Base-by-base conservation (phyloP, 2,888 invertebrate species). In the Bombyx huttoni region DNA sequence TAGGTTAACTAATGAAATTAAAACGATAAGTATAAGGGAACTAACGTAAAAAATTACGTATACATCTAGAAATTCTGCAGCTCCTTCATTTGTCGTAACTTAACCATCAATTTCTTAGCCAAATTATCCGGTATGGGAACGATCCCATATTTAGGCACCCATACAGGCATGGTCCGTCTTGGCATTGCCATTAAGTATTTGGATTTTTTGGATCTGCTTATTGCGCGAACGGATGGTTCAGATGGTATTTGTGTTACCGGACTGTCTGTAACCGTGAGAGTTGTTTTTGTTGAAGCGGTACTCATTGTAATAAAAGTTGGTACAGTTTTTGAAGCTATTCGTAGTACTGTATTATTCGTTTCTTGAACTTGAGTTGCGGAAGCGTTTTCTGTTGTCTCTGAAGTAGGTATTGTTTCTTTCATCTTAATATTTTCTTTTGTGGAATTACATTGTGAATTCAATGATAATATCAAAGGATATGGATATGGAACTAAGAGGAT, bases 81-180 rank as follows among this genome's bases (percentile, higher is more conserved):
- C 5, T 62, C 58, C 49, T 63, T 68, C 35, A 67, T 64, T 49
- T 62, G 61, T 46, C 70, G 61, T 24, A 78, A 53, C 47, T 77
- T 71, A 13, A 68, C 58, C 63, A 79, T 67, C 12, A 81, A 60
- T 50, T 70, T 78, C 51, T 69, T 67, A 1, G 79, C 78, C 7
- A 81, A 60, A 34, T 67, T 65, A 47, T 80, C 70, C n/a, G 79
- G 70, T 48, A 82, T 74, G 0, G 79, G 80, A 6, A 81, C 68
- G 40, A 82, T 73, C n/a, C 78, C 78, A 54, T 71, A 79, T 51
- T 73, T 78, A 0, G 81, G 73, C 48, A 74, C 57, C 72, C 72
- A 73, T 24, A 72, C 64, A 0, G 75, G 68, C 53, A 73, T 73
- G 0, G 69, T 75, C 48, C 67, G 66, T 48, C 75, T 63, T 24